Percentiles rank a stretch among this genome's conserved stretches.
Conservation (phyloP, 2,888 invertebrate species). For the Xestia ashworthii region DNA sequence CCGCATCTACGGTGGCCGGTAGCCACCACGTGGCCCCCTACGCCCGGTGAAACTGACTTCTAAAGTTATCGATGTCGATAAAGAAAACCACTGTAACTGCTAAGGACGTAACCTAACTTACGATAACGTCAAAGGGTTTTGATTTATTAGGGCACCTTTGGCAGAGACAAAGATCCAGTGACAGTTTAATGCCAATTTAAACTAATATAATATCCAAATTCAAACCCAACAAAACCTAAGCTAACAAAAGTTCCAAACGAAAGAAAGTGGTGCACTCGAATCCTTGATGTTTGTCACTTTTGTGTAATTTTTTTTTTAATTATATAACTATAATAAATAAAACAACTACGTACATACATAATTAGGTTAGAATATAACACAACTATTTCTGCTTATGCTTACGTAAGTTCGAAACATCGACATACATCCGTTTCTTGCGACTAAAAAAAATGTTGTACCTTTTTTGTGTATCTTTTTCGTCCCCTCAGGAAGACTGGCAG, state of each 20-base stretch:
- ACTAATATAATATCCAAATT: background rate
- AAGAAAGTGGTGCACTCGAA: background rate
- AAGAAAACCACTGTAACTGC: conserved; percentile 2
- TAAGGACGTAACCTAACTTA: background rate
- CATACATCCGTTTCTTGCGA: background rate
- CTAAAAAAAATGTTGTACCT: background rate
- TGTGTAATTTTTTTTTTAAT: background rate
- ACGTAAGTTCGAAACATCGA: background rate
- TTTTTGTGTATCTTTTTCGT: background rate
- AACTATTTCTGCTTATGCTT: background rate
- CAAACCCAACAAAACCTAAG: background rate
- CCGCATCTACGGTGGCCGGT: no score
- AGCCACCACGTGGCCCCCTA: no score
- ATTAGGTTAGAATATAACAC: background rate
- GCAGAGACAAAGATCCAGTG: background rate
- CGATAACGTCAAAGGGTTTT: conserved; percentile 16
- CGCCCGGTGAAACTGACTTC: background rate
- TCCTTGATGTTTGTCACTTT: background rate
- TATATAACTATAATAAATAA: no score
- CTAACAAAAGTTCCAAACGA: background rate
- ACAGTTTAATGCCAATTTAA: background rate
- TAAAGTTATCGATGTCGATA: background rate
- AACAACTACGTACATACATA: no score
- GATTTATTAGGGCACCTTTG: conserved; percentile 2
- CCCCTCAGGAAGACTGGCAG: background rate